Evolutionary conservation across 35 echinoderm and acorn worm genomes (phyloP), one percentile per base, ranked within the genome.

Genomic region (Chiridota heheva): DNA sequence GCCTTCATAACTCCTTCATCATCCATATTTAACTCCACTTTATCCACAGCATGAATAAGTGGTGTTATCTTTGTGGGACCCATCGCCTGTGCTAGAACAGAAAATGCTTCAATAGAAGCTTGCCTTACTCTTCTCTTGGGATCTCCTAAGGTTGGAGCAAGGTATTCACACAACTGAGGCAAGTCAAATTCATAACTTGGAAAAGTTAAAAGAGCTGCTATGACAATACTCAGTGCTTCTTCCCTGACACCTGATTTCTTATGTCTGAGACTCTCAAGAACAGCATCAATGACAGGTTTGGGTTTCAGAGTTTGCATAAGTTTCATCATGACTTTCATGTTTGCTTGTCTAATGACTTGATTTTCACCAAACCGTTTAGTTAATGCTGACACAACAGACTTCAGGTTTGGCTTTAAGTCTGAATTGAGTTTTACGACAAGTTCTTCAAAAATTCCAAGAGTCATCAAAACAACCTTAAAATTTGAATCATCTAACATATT

Each of bases 121-220:
- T 98, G 95, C 40, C 95, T 41, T 31, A 98, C 89, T 45, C 81
- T 87, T 28, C 95, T 72, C 69, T 98, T 98, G 53, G 73, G 85
- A 82, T 98, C 95, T 36, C 60, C 81, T 25, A 98, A 73, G 25
- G 80, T 88, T 38, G 80, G 95, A 46, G 95, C 90, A 38, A 98
- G 58, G 33, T 43, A 77, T 32, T 82, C 33, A 63, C 89, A 98
- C 24, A 98, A 44, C 62, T 82, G 45, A 48, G 78, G 67, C 41
- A 98, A 77, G 72, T 98, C 95, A 91, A 98, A 98, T 66, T 98
- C 95, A 80, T 98, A 88, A 40, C 95, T 98, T 26, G 95, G 95
- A 81, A 98, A 98, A n/a, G 89, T 98, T 44, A 98, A 57, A 29
- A 98, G 81, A 35, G 89, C 72, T 25, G 89, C 89, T 26, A 98